These are phyloP conservation scores for Danio choprae DNA, from an alignment of 2,797 vertebrate species.

Conservation along the genomic window DNA sequence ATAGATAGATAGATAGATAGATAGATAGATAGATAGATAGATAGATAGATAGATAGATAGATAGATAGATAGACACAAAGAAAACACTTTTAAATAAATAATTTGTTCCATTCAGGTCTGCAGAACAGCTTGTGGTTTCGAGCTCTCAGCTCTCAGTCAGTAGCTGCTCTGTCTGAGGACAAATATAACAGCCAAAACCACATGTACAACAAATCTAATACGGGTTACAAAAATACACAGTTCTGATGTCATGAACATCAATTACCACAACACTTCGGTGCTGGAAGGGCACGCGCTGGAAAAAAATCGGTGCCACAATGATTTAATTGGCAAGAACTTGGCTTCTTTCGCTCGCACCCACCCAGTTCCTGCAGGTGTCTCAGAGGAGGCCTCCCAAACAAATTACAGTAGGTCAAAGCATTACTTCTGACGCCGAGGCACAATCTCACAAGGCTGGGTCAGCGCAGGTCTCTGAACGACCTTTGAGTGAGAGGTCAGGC, in stretches of 20 bases:
- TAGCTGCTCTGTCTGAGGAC: constrained; percentile 25
- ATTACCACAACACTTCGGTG: constrained; percentile 58
- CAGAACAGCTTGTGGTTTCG: constrained; percentile 27
- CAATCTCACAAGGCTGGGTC: constrained; percentile 45
- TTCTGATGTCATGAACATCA: constrained; percentile 59
- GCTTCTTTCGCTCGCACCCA: constrained; percentile 42
- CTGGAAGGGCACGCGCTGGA: constrained; percentile 56
- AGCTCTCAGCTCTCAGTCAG: background rate
- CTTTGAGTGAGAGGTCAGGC: constrained; percentile 38
- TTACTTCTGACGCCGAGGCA: constrained; percentile 74
- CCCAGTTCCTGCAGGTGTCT: constrained; percentile 73
- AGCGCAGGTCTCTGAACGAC: constrained; percentile 39
- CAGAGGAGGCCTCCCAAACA: constrained; percentile 73
- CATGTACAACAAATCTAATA: constrained; percentile 44
- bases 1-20: background rate
- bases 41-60: background rate
- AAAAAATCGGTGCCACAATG: constrained; percentile 57
- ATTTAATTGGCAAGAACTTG: constrained; percentile 60
- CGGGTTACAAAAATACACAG: constrained; percentile 39
- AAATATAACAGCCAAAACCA: constrained; percentile 29
- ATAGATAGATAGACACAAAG: background rate
- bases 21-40: background rate
- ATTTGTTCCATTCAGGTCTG: background rate
- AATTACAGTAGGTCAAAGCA: constrained; percentile 72
- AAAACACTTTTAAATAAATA: constrained; percentile 3